Conservation (phyloP, 1,140 invertebrate genomes). For the Drosophila sp. region DNA sequence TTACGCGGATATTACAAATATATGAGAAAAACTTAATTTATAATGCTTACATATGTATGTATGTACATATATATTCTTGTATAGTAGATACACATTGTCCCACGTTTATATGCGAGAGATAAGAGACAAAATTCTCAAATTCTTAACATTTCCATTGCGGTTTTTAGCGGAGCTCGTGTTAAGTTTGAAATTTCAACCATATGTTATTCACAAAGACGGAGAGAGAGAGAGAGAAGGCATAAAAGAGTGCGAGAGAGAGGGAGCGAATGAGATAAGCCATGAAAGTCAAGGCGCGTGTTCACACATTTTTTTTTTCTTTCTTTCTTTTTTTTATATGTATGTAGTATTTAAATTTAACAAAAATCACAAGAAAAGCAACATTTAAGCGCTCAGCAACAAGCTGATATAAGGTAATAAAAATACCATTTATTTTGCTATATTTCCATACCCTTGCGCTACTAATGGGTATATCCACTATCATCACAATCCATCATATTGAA, state of each 20-base stretch:
- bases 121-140: slow-evolving; percentile 13
- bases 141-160: slow-evolving; percentile 4
- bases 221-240: not conserved
- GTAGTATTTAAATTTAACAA: slow-evolving; percentile 2
- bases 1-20: not conserved
- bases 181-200: slow-evolving; percentile 16
- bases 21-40: slow-evolving; percentile 1
- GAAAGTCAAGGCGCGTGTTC: slow-evolving; percentile 12
- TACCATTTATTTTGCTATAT: too few species aligned
- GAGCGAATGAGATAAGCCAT: not conserved
- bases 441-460: too few species aligned
- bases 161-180: slow-evolving; percentile 11
- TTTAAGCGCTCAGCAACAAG: slow-evolving; percentile 16
- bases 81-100: slow-evolving; percentile 4
- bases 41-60: not conserved
- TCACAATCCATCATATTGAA: too few species aligned
- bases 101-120: slow-evolving; percentile 4
- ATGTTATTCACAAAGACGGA: not conserved
- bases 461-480: too few species aligned
- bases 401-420: too few species aligned
- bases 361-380: not conserved
- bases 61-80: not conserved
- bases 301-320: not conserved
- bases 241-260: not conserved
- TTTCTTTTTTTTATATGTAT: not conserved